These are phyloP conservation scores for Glyptemys insculpta DNA, from an alignment of 2,797 vertebrate genomes.

Conservation along the genomic window DNA sequence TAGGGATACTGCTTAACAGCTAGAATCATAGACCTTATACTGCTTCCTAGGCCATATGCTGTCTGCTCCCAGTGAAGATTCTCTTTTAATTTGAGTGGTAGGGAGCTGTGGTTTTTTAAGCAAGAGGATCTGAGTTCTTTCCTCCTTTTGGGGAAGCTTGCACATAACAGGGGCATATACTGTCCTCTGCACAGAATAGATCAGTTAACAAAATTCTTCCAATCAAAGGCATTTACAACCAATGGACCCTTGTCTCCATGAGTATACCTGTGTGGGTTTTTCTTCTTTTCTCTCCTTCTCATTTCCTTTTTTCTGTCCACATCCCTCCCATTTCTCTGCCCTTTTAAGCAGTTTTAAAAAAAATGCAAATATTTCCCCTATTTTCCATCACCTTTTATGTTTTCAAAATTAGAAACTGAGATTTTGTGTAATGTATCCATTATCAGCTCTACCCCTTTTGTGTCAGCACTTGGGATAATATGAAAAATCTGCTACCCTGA, in stretches of 20 bases:
- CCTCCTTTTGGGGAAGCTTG: not conserved
- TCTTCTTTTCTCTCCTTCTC: not conserved
- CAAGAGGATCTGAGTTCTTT: not conserved
- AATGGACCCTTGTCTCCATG: not conserved
- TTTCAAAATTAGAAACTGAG: not conserved
- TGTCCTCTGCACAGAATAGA: not conserved
- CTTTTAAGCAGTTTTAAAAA: not conserved
- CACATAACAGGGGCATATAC: accelerated
- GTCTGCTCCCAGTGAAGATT: not conserved
- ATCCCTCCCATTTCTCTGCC: not conserved
- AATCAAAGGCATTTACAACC: not conserved
- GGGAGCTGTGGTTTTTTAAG: accelerated
- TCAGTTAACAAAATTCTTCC: not conserved
- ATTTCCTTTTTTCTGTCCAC: conserved; percentile 2
- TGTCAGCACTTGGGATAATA: not conserved
- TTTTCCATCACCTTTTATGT: not conserved
- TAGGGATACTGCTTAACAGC: not conserved
- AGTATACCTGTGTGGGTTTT: not conserved
- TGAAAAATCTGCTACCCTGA: not conserved
- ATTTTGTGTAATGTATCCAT: not conserved
- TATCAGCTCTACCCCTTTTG: not conserved
- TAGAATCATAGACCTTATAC: not conserved
- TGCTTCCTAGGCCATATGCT: not conserved
- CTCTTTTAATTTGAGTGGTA: not conserved
- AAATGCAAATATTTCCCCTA: not conserved